phyloP scores from a whole-genome alignment of 2,797 vertebrate species.

The Hylomyscus alleni region DNA sequence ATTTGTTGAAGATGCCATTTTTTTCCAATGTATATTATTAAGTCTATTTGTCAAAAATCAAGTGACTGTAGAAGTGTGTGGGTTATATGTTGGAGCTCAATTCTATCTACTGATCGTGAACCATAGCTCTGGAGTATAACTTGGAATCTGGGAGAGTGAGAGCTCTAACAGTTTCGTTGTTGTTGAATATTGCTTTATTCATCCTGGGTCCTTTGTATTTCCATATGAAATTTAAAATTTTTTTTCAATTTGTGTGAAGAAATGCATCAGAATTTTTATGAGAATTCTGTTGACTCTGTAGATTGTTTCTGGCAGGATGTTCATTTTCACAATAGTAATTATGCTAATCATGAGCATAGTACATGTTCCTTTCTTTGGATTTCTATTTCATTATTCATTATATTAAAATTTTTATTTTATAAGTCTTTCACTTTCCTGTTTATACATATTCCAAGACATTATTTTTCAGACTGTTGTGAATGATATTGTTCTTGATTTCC shows the following conservation, averaged over 20 bases:
- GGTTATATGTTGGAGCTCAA: neutral
- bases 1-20: neutral
- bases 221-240: too few species aligned
- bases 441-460: neutral
- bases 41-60: neutral
- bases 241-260: too few species aligned
- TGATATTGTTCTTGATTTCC: neutral
- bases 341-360: neutral
- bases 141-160: neutral
- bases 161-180: neutral
- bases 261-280: too few species aligned
- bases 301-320: neutral
- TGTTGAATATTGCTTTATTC: neutral
- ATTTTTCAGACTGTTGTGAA: neutral
- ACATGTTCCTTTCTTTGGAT: neutral
- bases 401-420: neutral
- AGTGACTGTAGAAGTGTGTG: neutral
- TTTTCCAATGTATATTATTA: neutral
- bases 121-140: neutral
- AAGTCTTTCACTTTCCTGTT: neutral
- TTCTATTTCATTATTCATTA: neutral
- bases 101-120: neutral
- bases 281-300: neutral
- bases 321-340: neutral
- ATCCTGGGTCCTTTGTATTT: neutral